These are phyloP conservation scores for Lamprologus callipterus DNA, from an alignment of 2,113 vertebrate species.

Conservation along the genomic window DNA sequence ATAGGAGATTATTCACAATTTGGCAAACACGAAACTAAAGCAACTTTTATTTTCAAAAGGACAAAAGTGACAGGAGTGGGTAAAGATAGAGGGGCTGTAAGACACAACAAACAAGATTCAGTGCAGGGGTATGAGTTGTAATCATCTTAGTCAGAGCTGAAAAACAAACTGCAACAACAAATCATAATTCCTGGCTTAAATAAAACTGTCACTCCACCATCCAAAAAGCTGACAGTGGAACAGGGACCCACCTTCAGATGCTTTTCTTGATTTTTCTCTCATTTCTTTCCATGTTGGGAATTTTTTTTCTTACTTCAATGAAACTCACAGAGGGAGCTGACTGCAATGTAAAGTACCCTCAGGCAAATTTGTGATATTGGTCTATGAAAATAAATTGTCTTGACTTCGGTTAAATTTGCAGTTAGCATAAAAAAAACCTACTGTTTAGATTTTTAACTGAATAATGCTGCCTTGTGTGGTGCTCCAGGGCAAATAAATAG, in stretches of 20 bases:
- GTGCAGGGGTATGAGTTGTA: not conserved
- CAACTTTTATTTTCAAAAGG: not conserved
- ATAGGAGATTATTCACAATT: not conserved
- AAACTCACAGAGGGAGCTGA: not conserved
- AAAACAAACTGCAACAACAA: not conserved
- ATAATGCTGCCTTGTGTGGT: not conserved
- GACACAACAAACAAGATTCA: not conserved
- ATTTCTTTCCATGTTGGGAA: not conserved
- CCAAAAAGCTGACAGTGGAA: not conserved
- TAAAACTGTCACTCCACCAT: not conserved
- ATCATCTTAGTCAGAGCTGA: not conserved
- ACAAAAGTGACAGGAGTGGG: not conserved
- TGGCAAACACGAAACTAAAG: not conserved
- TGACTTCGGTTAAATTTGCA: not conserved
- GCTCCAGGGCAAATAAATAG: not conserved
- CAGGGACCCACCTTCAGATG: not conserved
- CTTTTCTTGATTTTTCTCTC: not conserved
- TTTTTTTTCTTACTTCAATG: not conserved
- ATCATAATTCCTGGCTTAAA: not conserved
- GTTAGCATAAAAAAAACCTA: not conserved
- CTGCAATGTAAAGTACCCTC: not conserved
- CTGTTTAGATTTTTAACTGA: not conserved
- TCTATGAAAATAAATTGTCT: not conserved
- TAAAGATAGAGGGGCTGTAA: not conserved
- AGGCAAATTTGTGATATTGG: not conserved